Conservation (phyloP, 2,113 vertebrate genomes). For the Gallinago paraguaiae region DNA sequence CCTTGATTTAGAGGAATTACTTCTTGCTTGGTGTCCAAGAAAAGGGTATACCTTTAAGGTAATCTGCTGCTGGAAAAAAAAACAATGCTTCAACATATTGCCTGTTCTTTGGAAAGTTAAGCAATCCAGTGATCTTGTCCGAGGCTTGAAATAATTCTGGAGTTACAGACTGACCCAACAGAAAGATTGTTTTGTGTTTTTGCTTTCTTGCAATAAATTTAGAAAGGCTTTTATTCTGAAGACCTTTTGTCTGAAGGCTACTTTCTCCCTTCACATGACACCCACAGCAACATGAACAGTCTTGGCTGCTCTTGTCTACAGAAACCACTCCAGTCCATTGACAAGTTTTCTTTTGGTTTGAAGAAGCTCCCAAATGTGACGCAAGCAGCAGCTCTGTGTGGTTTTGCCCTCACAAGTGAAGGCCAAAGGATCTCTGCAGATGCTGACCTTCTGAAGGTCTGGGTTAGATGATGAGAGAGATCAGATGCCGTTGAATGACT, state of each 20-base stretch:
- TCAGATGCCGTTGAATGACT: background rate
- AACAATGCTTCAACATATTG: background rate
- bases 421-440: background rate
- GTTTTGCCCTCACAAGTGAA: background rate
- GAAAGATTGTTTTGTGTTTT: background rate
- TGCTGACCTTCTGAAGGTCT: background rate
- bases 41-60: background rate
- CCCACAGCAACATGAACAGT: background rate
- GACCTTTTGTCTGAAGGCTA: background rate
- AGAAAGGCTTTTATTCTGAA: constrained; percentile 18
- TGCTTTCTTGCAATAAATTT: background rate
- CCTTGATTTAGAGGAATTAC: background rate
- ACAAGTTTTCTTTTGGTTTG: background rate
- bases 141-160: background rate
- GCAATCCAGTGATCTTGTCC: background rate
- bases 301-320: background rate
- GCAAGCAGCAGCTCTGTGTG: background rate
- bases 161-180: background rate
- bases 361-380: background rate
- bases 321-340: background rate
- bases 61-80: background rate
- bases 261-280: background rate
- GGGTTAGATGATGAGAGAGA: background rate
- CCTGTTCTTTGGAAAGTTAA: background rate
- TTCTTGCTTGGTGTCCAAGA: background rate